Percentiles rank a stretch among this genome's conserved stretches.
phyloP scores from a whole-genome alignment of 2,888 invertebrate genomes.

The Euzetes globulus region DNA sequence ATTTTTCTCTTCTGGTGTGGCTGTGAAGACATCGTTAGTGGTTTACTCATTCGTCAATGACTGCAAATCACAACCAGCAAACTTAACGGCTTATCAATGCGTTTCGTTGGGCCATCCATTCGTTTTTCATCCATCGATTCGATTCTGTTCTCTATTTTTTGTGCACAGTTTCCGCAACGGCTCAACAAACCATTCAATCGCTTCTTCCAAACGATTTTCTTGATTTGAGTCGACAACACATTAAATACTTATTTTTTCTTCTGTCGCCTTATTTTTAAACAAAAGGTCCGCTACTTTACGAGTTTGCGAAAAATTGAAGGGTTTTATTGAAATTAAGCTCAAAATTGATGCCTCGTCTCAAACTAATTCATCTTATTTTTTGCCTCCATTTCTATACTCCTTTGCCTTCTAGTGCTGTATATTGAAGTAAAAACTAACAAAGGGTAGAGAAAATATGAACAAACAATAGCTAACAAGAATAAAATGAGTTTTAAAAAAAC shows the following conservation, averaged over 20 bases:
- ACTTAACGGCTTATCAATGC: conserved; percentile 19
- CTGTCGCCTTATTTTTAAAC: neutral
- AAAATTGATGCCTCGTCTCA: neutral
- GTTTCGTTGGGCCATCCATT: neutral
- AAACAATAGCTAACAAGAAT: conserved; percentile 1
- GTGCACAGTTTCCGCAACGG: conserved; percentile 3
- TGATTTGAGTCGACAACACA: conserved; percentile 21
- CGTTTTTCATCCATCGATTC: neutral
- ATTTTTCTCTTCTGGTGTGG: neutral
- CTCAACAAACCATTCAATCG: conserved; percentile 5
- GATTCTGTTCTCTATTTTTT: neutral
- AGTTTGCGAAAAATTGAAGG: neutral
- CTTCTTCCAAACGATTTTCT: conserved; percentile 25
- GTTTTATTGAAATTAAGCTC: conserved; percentile 1
- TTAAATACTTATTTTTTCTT: conserved; percentile 12
- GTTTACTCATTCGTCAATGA: conserved; percentile 20
- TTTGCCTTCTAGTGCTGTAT: neutral
- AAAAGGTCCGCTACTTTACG: neutral
- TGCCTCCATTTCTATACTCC: neutral
- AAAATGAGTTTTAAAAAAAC: conserved; percentile 7
- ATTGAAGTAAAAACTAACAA: neutral
- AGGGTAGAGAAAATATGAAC: neutral
- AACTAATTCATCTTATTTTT: neutral
- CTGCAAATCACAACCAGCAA: conserved; percentile 1
- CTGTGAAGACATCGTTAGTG: conserved; percentile 4